Base-by-base conservation (phyloP, 2,888 invertebrate species). In the Mimas tiliae region DNA sequence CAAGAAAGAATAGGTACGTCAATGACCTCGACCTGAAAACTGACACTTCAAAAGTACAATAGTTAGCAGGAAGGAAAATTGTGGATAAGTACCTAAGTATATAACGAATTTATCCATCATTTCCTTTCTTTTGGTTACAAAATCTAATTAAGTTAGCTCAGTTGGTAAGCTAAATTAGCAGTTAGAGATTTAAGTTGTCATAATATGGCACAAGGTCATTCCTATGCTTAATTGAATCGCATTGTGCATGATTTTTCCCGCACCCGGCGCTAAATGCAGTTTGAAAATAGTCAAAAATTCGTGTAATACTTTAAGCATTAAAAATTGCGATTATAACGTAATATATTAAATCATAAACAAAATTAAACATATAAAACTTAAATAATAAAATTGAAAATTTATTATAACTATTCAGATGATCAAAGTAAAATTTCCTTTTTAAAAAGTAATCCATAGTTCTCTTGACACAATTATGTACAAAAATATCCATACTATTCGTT, bases 281-380 rank as follows among this genome's bases (percentile, higher is more conserved):
- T 8, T 34, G 38, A 55, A 55, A 19, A 19, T 58, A 19, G 6
- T 12, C 19, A 42, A 42, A 19, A 6, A 19, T 19, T 12, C 27
- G 4, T 19, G 14, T 12, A 38, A 11, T 16, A 38, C 19, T 12
- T 58, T 16, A 58, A 58, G 58, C 58, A 58, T 58, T 19, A 9
- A 19, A 42, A 42, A 4, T 34, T 33, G 0, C 53, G 8, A 16
- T 50, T 3, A n/a, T 48, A 63, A 63, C 63, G 27, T n/a, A 63
- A 50, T 50, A 64, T 64, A 64, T 52, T 52, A 51, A 52, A 51
- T 38, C 21, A 52, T 38, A 58, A 58, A 58, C 58, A 19, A 58
- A 58, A 21, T 58, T 58, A 58, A 42, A 58, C 42, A 58, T 58
- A 19, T 58, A 58, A 58, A 58, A 58, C 58, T 42, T 42, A 58